Conservation (phyloP, 2,113 vertebrate species). For the Equus przewalskii region DNA sequence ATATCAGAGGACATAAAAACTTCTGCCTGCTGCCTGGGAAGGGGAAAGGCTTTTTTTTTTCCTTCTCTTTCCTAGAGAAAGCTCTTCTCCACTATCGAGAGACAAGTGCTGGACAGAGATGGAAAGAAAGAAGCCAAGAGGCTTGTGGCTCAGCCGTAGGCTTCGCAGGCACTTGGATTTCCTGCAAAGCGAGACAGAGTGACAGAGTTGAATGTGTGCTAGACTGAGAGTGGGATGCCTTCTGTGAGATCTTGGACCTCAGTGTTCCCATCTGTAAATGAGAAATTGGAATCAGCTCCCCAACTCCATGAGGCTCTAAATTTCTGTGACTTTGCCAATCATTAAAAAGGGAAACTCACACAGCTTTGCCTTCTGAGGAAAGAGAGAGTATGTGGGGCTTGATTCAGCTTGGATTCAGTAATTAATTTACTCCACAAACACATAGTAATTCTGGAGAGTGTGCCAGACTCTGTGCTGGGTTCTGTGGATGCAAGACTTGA, state of each 20-base stretch:
- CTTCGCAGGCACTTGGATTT: constrained; percentile 12
- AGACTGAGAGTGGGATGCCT: constrained; percentile 58
- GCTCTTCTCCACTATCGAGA: background rate
- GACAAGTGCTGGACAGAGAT: constrained; percentile 32
- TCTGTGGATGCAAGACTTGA: background rate
- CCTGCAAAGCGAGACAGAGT: background rate
- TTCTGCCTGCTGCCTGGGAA: background rate
- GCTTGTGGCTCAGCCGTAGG: background rate
- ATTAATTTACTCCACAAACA: constrained; percentile 53
- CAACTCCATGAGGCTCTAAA: background rate
- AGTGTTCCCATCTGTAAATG: constrained; percentile 71
- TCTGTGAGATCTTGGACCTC: constrained; percentile 72
- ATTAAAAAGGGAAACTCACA: constrained; percentile 63
- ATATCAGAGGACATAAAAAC: background rate
- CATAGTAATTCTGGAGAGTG: background rate
- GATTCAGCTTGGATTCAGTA: constrained; percentile 45
- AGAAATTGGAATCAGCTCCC: constrained; percentile 54
- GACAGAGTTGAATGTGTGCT: background rate
- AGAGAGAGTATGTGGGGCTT: background rate
- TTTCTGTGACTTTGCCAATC: constrained; percentile 51
- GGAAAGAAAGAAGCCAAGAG: constrained; percentile 46
- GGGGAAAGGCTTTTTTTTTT: background rate
- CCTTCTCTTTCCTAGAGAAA: background rate
- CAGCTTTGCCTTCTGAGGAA: constrained; percentile 56
- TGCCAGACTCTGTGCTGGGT: constrained; percentile 4